Conservation (phyloP, 2,888 invertebrate species). For the Chymomyza procnemis region DNA sequence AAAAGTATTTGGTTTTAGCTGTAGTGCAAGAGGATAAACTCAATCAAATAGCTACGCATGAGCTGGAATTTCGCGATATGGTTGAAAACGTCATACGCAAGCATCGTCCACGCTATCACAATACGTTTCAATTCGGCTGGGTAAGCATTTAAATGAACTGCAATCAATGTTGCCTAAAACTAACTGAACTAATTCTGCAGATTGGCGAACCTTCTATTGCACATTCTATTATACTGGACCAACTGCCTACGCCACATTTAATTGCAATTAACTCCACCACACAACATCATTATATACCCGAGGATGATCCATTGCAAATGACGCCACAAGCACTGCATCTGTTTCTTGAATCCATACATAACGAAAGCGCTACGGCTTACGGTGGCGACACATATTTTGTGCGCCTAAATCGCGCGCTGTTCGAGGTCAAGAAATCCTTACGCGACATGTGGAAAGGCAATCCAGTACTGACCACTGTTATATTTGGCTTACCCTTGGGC, state of each 20-base stretch:
- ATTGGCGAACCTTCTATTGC: conserved; percentile 92
- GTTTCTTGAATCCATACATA: conserved; percentile 81
- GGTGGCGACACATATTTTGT: conserved; percentile 91
- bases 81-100: conserved; percentile 88
- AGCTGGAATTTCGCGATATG: conserved; percentile 90
- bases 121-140: conserved; percentile 96
- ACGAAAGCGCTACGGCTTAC: conserved; percentile 88
- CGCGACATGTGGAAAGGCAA: conserved; percentile 94
- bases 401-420: conserved; percentile 88
- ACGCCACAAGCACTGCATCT: conserved; percentile 83
- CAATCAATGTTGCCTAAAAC: not conserved
- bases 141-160: conserved; percentile 49
- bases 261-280: conserved; percentile 95
- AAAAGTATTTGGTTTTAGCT: conserved; percentile 91
- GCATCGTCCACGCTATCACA: conserved; percentile 88
- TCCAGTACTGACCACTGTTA: conserved; percentile 93
- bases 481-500: conserved; percentile 95
- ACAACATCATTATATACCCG: conserved; percentile 94
- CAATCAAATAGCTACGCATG: conserved; percentile 88
- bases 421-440: conserved; percentile 89
- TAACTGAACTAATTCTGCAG: conserved; percentile 42
- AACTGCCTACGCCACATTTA: conserved; percentile 89
- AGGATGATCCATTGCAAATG: conserved; percentile 88
- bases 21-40: conserved; percentile 93
- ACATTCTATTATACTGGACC: conserved; percentile 94